Evolutionary conservation across 2,888 invertebrate genomes (phyloP).

Genomic region (Hololepta plana): DNA sequence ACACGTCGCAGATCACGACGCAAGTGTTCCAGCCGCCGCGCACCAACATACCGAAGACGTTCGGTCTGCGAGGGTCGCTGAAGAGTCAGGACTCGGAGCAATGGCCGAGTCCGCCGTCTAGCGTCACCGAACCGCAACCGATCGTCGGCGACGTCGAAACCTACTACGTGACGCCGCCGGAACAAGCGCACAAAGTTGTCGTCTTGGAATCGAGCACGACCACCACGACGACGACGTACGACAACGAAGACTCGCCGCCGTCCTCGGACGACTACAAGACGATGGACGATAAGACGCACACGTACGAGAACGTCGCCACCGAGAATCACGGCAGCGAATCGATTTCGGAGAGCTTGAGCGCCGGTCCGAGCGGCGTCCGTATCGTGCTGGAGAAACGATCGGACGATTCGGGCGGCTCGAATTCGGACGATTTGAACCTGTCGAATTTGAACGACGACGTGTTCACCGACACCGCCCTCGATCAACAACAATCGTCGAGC

Average conservation of each 20-base stretch:
- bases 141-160: conserved; percentile 63
- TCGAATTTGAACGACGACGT: conserved; percentile 28
- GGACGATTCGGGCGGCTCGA: conserved; percentile 18
- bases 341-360: conserved; percentile 24
- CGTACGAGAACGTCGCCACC: conserved; percentile 24
- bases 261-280: conserved; percentile 52
- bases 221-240: conserved; percentile 31
- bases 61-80: conserved; percentile 23
- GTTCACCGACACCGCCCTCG: conserved; percentile 23
- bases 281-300: conserved; percentile 29
- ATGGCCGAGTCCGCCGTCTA: conserved; percentile 67
- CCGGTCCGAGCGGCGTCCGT: conserved; percentile 24
- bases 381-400: conserved; percentile 24
- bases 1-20: conserved; percentile 25
- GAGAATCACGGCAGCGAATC: conserved; percentile 21
- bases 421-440: conserved; percentile 30
- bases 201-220: conserved; percentile 47
- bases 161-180: conserved; percentile 60
- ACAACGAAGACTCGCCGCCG: conserved; percentile 28
- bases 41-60: conserved; percentile 24
- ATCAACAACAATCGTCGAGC: too few species aligned
- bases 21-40: conserved; percentile 24
- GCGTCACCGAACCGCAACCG: conserved; percentile 44
- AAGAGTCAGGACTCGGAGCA: conserved; percentile 51
- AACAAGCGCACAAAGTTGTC: conserved; percentile 59